These are phyloP conservation scores for Euborellia annulipes DNA, from an alignment of 1,140 invertebrate species.

Conservation along the genomic window DNA sequence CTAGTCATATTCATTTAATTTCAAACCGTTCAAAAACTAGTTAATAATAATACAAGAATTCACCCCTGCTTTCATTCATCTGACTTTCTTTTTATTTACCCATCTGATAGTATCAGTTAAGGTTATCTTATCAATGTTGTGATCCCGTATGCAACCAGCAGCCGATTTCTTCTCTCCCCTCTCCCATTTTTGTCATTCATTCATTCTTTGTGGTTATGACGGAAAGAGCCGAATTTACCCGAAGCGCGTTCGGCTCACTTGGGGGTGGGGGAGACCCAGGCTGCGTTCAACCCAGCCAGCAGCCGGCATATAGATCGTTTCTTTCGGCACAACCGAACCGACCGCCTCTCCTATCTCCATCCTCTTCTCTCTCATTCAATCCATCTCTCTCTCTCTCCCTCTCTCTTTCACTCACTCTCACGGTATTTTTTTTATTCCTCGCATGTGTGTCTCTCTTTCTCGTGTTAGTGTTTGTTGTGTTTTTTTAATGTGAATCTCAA, in stretches of 20 bases:
- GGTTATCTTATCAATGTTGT: too few species aligned
- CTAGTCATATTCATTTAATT: too few species aligned
- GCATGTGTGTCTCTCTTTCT: not conserved
- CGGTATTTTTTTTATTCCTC: not conserved
- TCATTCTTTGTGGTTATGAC: not conserved
- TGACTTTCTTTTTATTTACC: too few species aligned
- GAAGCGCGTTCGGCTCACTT: not conserved
- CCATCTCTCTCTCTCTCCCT: not conserved
- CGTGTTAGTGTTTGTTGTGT: not conserved
- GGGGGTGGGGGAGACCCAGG: constrained; percentile 4
- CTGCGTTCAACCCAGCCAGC: not conserved
- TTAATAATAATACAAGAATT: too few species aligned
- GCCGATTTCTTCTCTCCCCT: too few species aligned
- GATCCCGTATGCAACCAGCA: too few species aligned
- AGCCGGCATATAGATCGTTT: not conserved
- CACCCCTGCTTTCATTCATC: too few species aligned
- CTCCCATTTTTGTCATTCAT: too few species aligned
- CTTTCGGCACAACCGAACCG: not conserved
- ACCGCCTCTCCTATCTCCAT: not conserved
- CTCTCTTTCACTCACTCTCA: not conserved
- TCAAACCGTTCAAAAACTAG: too few species aligned
- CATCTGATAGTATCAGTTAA: too few species aligned
- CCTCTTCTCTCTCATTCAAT: not conserved
- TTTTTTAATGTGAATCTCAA: not conserved
- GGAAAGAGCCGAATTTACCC: constrained; percentile 10